Conservation (phyloP, 2,888 invertebrate genomes). For the Tigriopus californicus region DNA sequence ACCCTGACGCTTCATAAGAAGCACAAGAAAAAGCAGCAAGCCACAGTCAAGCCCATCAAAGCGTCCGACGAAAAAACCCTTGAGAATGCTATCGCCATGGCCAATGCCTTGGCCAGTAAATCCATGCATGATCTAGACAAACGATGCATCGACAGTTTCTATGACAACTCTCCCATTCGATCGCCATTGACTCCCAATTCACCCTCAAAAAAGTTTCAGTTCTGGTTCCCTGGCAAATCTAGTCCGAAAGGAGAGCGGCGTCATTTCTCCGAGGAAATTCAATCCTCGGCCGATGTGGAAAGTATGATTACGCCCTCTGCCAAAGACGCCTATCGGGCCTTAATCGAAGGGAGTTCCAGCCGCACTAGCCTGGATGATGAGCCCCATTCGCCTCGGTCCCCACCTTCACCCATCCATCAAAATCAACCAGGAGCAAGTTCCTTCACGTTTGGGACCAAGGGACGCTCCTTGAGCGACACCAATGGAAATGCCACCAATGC, state of each 20-base stretch:
- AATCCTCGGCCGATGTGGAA: conserved; percentile 34
- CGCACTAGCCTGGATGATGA: too few relatives aligned
- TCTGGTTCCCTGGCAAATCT: conserved; percentile 39
- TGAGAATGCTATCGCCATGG: conserved; percentile 78
- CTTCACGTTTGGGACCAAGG: conserved; percentile 20
- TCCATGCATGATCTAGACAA: conserved; percentile 31
- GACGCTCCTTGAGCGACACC: conserved; percentile 23
- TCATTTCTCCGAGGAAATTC: conserved; percentile 67
- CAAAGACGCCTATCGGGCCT: conserved; percentile 73
- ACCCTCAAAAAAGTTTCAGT: conserved; percentile 48
- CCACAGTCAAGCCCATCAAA: conserved; percentile 68
- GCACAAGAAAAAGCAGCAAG: conserved; percentile 10
- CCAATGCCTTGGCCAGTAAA: conserved; percentile 67
- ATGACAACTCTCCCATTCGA: conserved; percentile 5
- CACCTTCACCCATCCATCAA: conserved; percentile 16
- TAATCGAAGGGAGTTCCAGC: conserved; percentile 47
- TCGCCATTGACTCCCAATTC: conserved; percentile 15
- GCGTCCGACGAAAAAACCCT: conserved; percentile 76
- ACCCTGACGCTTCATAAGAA: conserved; percentile 23
- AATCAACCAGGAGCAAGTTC: conserved; percentile 16
- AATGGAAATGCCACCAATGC: conserved; percentile 7
- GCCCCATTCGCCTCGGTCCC: conserved; percentile 17
- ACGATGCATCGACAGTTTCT: conserved; percentile 19
- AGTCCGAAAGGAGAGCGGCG: conserved; percentile 49
- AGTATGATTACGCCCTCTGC: conserved; percentile 68